Conservation (phyloP, 2,888 invertebrate species). For the Tenthredo amoena region DNA sequence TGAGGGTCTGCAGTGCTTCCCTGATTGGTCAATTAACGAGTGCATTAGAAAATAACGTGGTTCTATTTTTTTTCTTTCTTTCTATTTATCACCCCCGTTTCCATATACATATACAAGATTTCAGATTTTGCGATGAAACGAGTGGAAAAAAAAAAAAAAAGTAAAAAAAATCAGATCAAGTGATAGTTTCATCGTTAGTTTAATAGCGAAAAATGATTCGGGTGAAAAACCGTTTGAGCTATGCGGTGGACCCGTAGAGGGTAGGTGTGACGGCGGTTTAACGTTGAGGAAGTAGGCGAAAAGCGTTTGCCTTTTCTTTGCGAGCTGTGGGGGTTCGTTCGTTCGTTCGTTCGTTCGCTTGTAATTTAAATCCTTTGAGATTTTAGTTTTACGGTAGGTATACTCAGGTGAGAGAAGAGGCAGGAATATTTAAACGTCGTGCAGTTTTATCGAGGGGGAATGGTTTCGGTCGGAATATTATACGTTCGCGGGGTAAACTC, state of each 20-base stretch:
- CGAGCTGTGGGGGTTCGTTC: background rate
- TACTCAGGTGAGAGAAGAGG: background rate
- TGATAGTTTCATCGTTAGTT: background rate
- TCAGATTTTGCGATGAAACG: background rate
- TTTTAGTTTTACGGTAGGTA: background rate
- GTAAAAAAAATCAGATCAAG: background rate
- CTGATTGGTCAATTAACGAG: slow-evolving; percentile 76
- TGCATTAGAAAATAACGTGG: slow-evolving; percentile 77
- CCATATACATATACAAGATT: background rate
- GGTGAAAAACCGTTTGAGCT: background rate
- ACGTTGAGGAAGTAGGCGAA: background rate
- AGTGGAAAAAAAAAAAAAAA: background rate
- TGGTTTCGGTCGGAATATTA: background rate
- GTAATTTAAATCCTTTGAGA: slow-evolving; percentile 38
- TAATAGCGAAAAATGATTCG: background rate
- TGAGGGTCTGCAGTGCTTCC: slow-evolving; percentile 63
- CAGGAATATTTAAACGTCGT: slow-evolving; percentile 25
- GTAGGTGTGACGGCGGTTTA: background rate
- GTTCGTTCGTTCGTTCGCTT: background rate
- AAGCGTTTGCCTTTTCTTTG: background rate
- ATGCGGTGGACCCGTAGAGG: background rate
- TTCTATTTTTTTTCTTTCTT: slow-evolving; percentile 50
- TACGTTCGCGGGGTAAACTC: background rate
- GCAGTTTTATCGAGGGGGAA: background rate
- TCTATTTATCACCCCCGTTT: background rate